A percentile compares a stretch with the other conserved stretches of the same genome.
Conservation (phyloP, 64 coral and sea anemone genomes). For the Stylophora pistillata region DNA sequence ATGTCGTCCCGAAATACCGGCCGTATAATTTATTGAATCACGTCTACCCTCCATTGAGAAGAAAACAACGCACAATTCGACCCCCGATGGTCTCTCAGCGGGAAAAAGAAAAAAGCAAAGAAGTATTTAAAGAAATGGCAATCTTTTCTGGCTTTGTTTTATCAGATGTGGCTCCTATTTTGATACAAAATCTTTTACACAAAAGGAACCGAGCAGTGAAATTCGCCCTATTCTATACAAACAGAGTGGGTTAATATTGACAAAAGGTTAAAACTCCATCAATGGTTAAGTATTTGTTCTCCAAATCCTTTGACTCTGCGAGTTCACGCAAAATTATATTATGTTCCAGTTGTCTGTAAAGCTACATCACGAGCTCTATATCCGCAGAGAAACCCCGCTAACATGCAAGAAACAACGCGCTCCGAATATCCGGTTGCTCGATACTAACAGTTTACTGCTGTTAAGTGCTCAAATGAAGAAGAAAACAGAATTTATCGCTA, state of each 20-base stretch:
- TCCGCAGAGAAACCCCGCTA: background rate
- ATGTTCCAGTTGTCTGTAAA: background rate
- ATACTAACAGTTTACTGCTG: background rate
- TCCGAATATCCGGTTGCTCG: background rate
- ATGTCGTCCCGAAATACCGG: constrained; percentile 26
- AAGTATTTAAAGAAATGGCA: background rate
- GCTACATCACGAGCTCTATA: background rate
- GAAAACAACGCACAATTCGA: background rate
- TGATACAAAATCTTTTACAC: background rate
- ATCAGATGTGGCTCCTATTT: constrained; percentile 3
- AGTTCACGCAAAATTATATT: background rate
- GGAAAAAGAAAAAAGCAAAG: background rate
- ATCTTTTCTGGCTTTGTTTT: constrained; percentile 14
- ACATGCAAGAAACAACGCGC: background rate
- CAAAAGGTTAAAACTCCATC: constrained; percentile 4
- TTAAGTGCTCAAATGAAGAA: background rate
- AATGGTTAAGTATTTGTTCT: constrained; percentile 13
- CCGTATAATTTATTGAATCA: background rate
- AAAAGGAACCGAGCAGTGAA: background rate
- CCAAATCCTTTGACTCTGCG: background rate
- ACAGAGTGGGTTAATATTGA: constrained; percentile 37
- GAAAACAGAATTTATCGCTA: background rate
- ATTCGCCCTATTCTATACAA: background rate
- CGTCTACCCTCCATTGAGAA: background rate
- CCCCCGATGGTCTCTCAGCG: background rate